Conservation (phyloP, 1,140 invertebrate species). For the Araneus ventricosus region DNA sequence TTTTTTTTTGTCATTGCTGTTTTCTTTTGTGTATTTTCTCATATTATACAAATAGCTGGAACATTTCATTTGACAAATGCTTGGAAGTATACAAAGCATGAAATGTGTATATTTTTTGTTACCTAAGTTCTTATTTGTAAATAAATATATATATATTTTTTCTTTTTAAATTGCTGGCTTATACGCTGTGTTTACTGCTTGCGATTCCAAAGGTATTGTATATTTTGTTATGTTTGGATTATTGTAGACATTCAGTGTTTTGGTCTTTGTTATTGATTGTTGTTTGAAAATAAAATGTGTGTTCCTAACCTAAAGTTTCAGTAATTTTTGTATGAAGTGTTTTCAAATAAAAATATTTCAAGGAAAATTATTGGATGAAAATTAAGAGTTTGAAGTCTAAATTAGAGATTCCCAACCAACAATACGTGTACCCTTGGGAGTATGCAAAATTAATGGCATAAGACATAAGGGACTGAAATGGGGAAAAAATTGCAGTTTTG, state of each 20-base stretch:
- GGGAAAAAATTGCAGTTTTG: too few species aligned
- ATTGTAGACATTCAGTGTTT: conserved; percentile 20
- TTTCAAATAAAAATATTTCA: too few species aligned
- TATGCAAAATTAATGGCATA: too few species aligned
- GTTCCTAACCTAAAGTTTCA: neutral
- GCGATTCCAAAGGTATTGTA: conserved; percentile 14
- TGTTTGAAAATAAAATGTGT: conserved; percentile 27
- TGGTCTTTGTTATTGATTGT: neutral
- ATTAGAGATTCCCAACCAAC: too few species aligned
- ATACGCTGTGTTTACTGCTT: neutral
- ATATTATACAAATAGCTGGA: neutral
- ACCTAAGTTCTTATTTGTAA: conserved; percentile 19
- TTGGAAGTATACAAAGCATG: neutral
- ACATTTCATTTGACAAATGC: neutral
- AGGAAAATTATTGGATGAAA: too few species aligned
- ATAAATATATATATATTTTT: conserved; percentile 49
- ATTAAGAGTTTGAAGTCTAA: too few species aligned
- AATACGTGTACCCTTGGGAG: too few species aligned
- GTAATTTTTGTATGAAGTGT: too few species aligned
- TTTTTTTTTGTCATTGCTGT: neutral
- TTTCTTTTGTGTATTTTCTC: neutral
- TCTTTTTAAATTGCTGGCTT: conserved; percentile 3
- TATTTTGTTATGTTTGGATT: conserved; percentile 57
- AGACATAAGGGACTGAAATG: too few species aligned
- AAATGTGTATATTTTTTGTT: neutral